A percentile compares a stretch with the other conserved stretches of the same genome.
These are phyloP conservation scores for Alectura lathami DNA, from an alignment of 2,113 vertebrate genomes.

Conservation along the genomic window DNA sequence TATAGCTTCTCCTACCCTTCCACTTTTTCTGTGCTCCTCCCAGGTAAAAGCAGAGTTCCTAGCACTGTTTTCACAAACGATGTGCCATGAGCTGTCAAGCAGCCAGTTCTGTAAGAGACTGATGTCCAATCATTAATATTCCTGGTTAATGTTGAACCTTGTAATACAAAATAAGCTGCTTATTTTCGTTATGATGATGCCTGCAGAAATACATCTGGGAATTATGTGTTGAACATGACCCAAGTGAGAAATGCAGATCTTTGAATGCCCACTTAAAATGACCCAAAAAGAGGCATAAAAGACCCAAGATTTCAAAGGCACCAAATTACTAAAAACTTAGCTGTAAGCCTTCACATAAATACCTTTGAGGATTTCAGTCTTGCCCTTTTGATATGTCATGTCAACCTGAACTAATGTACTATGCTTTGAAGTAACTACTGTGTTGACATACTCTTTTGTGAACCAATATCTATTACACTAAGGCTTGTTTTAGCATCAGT, in stretches of 20 bases:
- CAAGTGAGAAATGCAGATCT: background rate
- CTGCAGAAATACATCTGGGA: background rate
- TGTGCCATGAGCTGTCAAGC: background rate
- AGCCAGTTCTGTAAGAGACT: background rate
- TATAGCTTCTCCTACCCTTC: background rate
- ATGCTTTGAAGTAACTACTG: background rate
- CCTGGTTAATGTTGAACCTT: background rate
- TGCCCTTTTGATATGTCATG: background rate
- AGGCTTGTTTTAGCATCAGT: background rate
- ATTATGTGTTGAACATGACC: background rate
- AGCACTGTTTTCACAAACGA: background rate
- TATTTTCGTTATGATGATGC: background rate
- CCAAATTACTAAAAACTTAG: background rate
- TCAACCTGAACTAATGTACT: background rate
- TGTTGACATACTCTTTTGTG: background rate
- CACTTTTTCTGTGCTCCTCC: background rate
- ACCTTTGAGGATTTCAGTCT: background rate
- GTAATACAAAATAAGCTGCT: background rate
- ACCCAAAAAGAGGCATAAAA: accelerated
- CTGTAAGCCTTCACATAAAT: background rate
- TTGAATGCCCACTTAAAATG: background rate
- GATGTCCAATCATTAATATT: background rate
- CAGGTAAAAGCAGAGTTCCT: background rate
- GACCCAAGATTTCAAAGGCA: background rate
- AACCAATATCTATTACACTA: background rate